Conservation (phyloP, 2,113 vertebrate genomes). For the Corythornis cristatus region DNA sequence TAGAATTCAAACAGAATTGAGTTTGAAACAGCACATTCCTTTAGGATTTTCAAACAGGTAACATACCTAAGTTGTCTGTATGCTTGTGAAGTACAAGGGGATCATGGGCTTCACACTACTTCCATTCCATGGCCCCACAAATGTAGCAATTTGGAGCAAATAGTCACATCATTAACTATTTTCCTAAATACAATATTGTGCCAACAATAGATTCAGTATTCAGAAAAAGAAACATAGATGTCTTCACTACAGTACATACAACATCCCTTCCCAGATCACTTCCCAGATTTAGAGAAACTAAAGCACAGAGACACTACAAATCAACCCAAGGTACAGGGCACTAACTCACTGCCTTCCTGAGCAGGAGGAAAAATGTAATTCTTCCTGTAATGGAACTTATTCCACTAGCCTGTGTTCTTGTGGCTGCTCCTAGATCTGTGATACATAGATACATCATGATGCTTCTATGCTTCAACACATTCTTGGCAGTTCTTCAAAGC, state of each 20-base stretch:
- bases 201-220: neutral
- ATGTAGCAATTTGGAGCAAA: neutral
- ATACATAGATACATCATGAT: neutral
- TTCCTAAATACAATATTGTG: neutral
- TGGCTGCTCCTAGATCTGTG: neutral
- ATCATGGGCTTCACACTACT: neutral
- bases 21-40: neutral
- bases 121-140: neutral
- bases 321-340: neutral
- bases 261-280: neutral
- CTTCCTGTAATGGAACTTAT: neutral
- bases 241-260: neutral
- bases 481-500: neutral
- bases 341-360: neutral
- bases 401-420: neutral
- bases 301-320: neutral
- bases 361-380: neutral
- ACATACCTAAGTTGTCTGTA: neutral
- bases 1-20: neutral
- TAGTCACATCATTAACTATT: neutral
- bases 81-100: neutral
- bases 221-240: neutral
- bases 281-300: neutral
- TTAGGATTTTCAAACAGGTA: neutral
- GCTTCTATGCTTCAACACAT: neutral